These are phyloP conservation scores for Channa maculata DNA, from an alignment of 2,113 vertebrate species.

Conservation along the genomic window DNA sequence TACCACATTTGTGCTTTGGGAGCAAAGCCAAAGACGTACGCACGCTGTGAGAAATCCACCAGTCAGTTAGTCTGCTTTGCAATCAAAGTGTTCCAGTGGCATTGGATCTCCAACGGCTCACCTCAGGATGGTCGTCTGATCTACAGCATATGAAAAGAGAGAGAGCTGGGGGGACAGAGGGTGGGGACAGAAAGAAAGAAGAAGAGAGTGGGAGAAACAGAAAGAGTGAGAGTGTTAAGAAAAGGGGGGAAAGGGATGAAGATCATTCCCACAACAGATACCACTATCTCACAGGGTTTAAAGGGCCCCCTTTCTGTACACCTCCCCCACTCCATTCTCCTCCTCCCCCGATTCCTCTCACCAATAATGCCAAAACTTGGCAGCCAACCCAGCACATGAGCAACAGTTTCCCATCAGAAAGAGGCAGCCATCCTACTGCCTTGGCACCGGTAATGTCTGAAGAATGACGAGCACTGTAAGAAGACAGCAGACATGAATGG, in stretches of 20 bases:
- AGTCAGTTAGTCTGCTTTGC: conserved; percentile 69
- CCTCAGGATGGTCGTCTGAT: conserved; percentile 77
- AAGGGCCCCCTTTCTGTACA: conserved; percentile 76
- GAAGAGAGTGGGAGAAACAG: conserved; percentile 39
- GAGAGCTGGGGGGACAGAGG: not conserved
- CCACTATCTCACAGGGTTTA: conserved; percentile 82
- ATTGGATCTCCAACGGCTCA: conserved; percentile 71
- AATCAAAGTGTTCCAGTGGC: conserved; percentile 76
- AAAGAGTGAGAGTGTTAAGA: conserved; percentile 48
- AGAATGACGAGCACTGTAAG: conserved; percentile 80
- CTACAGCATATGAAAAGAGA: conserved; percentile 64
- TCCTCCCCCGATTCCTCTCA: conserved; percentile 22
- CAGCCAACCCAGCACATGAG: conserved; percentile 80
- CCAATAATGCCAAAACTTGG: conserved; percentile 85
- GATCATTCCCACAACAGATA: conserved; percentile 80
- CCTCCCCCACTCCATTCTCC: conserved; percentile 7
- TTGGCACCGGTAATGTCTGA: conserved; percentile 78
- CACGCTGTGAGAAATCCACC: conserved; percentile 78
- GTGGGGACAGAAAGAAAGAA: not conserved
- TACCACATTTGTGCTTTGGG: conserved; percentile 60
- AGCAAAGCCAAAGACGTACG: conserved; percentile 72
- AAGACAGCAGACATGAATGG: conserved; percentile 78
- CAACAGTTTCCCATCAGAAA: conserved; percentile 85
- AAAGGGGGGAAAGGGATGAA: conserved; percentile 59
- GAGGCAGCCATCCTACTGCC: conserved; percentile 76